phyloP scores from a whole-genome alignment of 2,797 vertebrate species.

The Sebastiscus tertius region DNA sequence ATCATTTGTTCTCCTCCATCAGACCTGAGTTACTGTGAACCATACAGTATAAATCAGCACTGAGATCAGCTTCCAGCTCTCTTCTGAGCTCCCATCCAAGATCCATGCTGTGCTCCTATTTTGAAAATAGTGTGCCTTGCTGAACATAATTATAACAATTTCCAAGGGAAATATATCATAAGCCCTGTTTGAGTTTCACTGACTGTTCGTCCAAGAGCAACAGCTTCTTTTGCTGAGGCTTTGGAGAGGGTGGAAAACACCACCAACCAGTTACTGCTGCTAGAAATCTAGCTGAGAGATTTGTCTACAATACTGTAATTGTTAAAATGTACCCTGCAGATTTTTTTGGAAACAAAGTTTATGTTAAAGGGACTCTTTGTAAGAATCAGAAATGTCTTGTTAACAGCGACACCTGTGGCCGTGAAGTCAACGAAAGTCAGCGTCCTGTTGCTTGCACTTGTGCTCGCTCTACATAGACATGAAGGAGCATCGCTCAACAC shows the following conservation, averaged over 20 bases:
- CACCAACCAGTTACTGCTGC: not conserved
- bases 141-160: constrained; percentile 13
- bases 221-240: not conserved
- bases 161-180: not conserved
- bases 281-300: not conserved
- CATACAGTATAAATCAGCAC: constrained; percentile 6
- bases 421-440: no score
- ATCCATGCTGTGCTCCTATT: constrained; percentile 14
- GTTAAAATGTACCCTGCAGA: not conserved
- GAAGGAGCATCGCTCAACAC: no score
- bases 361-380: no score
- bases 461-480: no score
- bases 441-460: no score
- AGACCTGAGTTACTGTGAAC: not conserved
- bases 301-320: not conserved
- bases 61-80: not conserved
- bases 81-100: constrained; percentile 5
- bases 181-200: not conserved
- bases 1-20: not conserved
- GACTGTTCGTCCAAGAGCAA: constrained; percentile 3
- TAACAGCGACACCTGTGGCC: no score
- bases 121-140: not conserved
- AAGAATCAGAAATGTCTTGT: no score
- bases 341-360: not conserved
- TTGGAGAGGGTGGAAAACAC: not conserved